phyloP scores from a whole-genome alignment of 1,140 invertebrate species.

The Leptinotarsa undecemlineata region DNA sequence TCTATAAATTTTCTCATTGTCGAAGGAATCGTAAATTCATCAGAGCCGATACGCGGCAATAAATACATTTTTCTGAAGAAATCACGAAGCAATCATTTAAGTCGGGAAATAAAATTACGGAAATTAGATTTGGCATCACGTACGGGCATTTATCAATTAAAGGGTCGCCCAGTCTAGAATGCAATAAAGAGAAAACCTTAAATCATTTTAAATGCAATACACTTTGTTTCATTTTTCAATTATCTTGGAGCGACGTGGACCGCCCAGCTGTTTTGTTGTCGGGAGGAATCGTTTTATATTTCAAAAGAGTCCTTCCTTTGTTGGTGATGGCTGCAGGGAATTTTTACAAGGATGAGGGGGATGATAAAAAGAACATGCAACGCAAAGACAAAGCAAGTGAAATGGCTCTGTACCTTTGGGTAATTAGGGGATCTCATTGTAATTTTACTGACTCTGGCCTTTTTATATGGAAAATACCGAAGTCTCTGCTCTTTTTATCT shows the following conservation, averaged over 20 bases:
- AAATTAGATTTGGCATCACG: constrained; percentile 39
- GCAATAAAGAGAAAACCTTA: constrained; percentile 42
- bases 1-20: constrained; percentile 20
- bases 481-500: neutral
- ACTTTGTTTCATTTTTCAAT: constrained; percentile 46
- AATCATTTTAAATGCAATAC: constrained; percentile 48
- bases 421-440: constrained; percentile 20
- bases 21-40: constrained; percentile 11
- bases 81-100: constrained; percentile 13
- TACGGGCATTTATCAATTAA: constrained; percentile 51
- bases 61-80: constrained; percentile 17
- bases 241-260: constrained; percentile 35
- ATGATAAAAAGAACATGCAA: constrained; percentile 32
- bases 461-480: constrained; percentile 1
- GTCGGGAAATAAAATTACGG: constrained; percentile 13
- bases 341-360: constrained; percentile 29
- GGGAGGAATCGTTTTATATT: constrained; percentile 27
- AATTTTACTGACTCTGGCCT: neutral
- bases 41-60: constrained; percentile 3
- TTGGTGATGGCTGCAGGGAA: constrained; percentile 25
- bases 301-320: constrained; percentile 29
- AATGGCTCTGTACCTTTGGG: constrained; percentile 22
- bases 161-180: constrained; percentile 38
- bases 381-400: constrained; percentile 32
- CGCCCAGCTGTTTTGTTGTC: neutral